These are phyloP conservation scores for Paedocypris sp. DNA, from an alignment of 2,113 vertebrate genomes.

Conservation along the genomic window DNA sequence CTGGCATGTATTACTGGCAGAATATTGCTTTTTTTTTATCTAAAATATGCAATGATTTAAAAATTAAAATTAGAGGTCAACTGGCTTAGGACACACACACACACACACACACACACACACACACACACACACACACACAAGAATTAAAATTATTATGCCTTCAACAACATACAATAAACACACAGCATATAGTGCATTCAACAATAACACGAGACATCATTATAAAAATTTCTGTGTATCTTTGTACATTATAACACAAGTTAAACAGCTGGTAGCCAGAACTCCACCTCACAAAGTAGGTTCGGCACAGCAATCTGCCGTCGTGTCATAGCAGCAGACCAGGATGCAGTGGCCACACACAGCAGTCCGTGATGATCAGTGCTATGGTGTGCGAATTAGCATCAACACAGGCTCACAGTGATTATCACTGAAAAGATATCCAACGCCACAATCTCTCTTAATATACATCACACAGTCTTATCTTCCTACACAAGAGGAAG, in stretches of 20 bases:
- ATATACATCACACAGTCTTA: neutral
- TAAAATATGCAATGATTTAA: conserved; percentile 47
- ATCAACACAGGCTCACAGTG: too few relatives aligned
- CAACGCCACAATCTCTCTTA: too few relatives aligned
- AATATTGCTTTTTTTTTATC: conserved; percentile 32
- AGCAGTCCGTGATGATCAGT: neutral
- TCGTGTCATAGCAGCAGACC: neutral
- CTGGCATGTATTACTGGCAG: conserved; percentile 14
- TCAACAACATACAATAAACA: conserved; percentile 33
- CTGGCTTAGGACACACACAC: conserved; percentile 8
- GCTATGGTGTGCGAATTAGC: too few relatives aligned
- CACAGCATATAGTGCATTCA: conserved; percentile 47
- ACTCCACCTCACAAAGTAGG: conserved; percentile 6
- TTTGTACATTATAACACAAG: conserved; percentile 20
- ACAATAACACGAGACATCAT: conserved; percentile 42
- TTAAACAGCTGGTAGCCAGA: neutral
- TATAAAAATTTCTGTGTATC: conserved; percentile 48
- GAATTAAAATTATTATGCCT: conserved; percentile 30
- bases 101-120: too few relatives aligned
- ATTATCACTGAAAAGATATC: too few relatives aligned
- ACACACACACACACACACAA: too few relatives aligned
- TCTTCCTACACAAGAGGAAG: neutral
- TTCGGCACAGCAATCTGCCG: conserved; percentile 8
- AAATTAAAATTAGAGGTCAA: conserved; percentile 37
- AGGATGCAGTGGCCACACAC: neutral